Evolutionary conservation across 2,888 invertebrate genomes (phyloP).

Genomic region (Phortica magna): DNA sequence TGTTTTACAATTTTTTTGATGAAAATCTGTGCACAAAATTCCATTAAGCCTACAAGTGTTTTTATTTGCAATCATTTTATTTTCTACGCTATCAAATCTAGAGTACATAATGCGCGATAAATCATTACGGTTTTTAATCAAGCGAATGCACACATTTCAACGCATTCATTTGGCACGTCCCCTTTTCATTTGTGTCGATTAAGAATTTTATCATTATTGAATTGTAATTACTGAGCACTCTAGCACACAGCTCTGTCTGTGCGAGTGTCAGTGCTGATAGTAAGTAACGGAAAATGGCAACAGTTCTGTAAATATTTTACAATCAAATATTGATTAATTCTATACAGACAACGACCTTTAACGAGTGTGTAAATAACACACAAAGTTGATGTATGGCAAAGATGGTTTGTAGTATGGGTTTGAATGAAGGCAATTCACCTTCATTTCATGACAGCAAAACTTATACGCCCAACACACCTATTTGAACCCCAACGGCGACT

Average conservation of each 20-base stretch:
- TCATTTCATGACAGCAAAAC: conserved; percentile 51
- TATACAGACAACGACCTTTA: neutral
- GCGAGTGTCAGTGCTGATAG: neutral
- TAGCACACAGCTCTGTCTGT: neutral
- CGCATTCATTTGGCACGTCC: too few relatives aligned
- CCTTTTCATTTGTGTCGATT: too few relatives aligned
- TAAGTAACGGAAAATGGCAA: neutral
- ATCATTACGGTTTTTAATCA: too few relatives aligned
- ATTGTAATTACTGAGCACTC: neutral
- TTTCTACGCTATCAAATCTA: too few relatives aligned
- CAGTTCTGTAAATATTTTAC: conserved; percentile 25
- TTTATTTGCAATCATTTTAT: too few relatives aligned
- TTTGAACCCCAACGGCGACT: neutral
- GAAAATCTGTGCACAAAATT: too few relatives aligned
- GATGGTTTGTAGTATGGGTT: neutral
- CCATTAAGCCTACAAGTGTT: too few relatives aligned
- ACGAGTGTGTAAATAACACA: conserved; percentile 45
- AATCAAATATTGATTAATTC: conserved; percentile 30
- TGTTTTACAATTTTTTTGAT: too few relatives aligned
- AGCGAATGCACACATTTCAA: too few relatives aligned
- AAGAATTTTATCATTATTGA: neutral
- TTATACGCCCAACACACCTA: conserved; percentile 29
- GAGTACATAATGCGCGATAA: too few relatives aligned
- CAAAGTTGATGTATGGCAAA: conserved; percentile 21
- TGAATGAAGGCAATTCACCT: conserved; percentile 55